phyloP scores from a whole-genome alignment of 1,140 invertebrate species.

The Oreohelix idahoensis region DNA sequence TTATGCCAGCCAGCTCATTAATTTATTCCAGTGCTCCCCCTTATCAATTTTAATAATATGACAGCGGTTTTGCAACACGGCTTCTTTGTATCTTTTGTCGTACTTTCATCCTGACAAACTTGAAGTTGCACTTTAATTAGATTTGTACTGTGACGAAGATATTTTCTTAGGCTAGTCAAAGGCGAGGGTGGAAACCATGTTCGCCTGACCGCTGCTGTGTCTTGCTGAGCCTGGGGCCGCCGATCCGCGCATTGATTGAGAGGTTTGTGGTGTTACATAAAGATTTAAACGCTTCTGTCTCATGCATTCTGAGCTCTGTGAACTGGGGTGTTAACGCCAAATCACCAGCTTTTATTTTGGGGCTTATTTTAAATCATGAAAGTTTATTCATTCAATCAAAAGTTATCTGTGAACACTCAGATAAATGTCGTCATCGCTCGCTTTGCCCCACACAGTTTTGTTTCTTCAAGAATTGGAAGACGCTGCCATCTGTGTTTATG shows the following conservation, averaged over 20 bases:
- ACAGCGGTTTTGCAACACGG: not conserved
- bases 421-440: no score
- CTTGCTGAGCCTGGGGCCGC: not conserved
- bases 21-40: conserved; percentile 36
- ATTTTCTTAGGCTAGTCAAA: not conserved
- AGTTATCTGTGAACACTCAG: no score
- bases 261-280: no score
- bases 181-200: not conserved
- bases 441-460: no score
- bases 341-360: no score
- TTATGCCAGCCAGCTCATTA: conserved; percentile 35
- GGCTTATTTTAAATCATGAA: no score
- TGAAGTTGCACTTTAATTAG: not conserved
- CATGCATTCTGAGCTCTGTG: no score
- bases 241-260: not conserved
- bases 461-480: no score
- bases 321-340: no score
- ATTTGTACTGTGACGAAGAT: not conserved
- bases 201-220: conserved; percentile 6
- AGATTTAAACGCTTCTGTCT: no score
- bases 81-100: not conserved
- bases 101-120: not conserved
- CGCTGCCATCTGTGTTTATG: no score
- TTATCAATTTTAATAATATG: conserved; percentile 42
- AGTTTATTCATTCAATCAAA: no score